Evolutionary conservation across 2,797 vertebrate genomes (phyloP).

Genomic region (Argyrosomus regius): DNA sequence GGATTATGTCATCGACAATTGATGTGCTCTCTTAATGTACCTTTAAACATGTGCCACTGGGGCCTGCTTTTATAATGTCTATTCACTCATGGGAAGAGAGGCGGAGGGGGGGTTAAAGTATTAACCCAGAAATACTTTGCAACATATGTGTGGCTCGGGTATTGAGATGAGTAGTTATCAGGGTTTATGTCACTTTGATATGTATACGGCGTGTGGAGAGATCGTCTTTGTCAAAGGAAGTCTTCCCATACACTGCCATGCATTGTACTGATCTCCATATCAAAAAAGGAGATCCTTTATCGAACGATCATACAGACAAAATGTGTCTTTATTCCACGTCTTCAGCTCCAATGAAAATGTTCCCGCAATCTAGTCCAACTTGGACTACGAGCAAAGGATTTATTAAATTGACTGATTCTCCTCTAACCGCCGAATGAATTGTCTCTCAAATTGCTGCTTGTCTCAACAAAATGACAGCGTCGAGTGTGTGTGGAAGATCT

Average conservation of each 20-base stretch:
- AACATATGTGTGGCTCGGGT: conserved; percentile 73
- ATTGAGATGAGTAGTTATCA: conserved; percentile 72
- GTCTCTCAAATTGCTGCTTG: conserved; percentile 77
- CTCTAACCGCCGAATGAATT: conserved; percentile 60
- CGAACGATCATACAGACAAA: conserved; percentile 79
- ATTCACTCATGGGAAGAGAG: conserved; percentile 60
- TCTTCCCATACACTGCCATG: conserved; percentile 73
- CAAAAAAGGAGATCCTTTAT: conserved; percentile 80
- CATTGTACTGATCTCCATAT: conserved; percentile 79
- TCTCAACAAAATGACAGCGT: conserved; percentile 77
- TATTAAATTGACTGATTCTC: conserved; percentile 75
- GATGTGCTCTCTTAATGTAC: conserved; percentile 85
- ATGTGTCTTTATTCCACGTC: conserved; percentile 74
- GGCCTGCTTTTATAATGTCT: conserved; percentile 80
- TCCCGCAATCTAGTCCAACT: conserved; percentile 71
- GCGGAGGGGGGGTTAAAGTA: conserved; percentile 66
- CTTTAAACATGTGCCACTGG: conserved; percentile 84
- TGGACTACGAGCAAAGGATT: conserved; percentile 76
- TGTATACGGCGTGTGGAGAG: conserved; percentile 71
- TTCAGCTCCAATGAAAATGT: conserved; percentile 67
- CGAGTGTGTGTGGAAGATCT: conserved; percentile 67
- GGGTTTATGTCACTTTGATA: conserved; percentile 83
- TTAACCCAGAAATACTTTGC: conserved; percentile 81
- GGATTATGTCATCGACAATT: conserved; percentile 86
- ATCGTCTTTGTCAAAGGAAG: conserved; percentile 76